A percentile compares a stretch with the other conserved stretches of the same genome.
These are phyloP conservation scores for Dromiciops gliroides DNA, from an alignment of 2,113 vertebrate genomes.

Conservation along the genomic window DNA sequence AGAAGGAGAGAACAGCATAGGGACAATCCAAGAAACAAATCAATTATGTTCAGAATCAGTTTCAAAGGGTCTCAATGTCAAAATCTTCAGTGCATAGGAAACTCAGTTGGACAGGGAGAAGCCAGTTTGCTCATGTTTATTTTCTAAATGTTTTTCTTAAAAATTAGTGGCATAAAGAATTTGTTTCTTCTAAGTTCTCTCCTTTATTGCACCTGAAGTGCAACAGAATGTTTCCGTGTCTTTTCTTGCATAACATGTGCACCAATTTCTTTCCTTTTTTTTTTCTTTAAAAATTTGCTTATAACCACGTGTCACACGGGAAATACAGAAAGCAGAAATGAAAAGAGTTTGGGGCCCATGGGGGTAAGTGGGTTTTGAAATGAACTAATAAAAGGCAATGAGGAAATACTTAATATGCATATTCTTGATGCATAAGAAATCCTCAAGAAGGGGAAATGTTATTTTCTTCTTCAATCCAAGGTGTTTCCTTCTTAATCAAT, in stretches of 20 bases:
- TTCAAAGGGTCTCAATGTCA: constrained; percentile 34
- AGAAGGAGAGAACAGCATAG: not conserved
- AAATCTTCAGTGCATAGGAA: not conserved
- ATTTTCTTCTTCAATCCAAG: not conserved
- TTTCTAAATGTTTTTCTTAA: constrained; percentile 44
- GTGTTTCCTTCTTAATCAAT: not conserved
- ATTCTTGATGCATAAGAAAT: constrained; percentile 11
- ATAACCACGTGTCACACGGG: not conserved
- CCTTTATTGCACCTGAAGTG: not conserved
- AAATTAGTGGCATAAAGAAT: not conserved
- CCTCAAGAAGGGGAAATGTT: not conserved
- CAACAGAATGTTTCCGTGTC: not conserved
- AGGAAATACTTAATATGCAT: constrained; percentile 34
- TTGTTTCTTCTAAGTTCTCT: not conserved
- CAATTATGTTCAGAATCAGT: constrained; percentile 16
- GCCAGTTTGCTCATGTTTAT: not conserved
- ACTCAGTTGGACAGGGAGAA: not conserved
- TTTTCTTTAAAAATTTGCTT: not conserved
- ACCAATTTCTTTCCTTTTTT: not conserved
- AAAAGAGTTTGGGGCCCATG: constrained; percentile 5
- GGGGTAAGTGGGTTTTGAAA: constrained; percentile 33
- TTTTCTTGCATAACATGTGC: not conserved
- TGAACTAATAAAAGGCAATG: constrained; percentile 15
- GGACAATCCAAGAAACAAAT: constrained; percentile 13
- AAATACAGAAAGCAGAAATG: constrained; percentile 25